A percentile compares a stretch with the other conserved stretches of the same genome.
Conservation (phyloP, 2,888 invertebrate species). For the Marasmarcha lunaedactyla region DNA sequence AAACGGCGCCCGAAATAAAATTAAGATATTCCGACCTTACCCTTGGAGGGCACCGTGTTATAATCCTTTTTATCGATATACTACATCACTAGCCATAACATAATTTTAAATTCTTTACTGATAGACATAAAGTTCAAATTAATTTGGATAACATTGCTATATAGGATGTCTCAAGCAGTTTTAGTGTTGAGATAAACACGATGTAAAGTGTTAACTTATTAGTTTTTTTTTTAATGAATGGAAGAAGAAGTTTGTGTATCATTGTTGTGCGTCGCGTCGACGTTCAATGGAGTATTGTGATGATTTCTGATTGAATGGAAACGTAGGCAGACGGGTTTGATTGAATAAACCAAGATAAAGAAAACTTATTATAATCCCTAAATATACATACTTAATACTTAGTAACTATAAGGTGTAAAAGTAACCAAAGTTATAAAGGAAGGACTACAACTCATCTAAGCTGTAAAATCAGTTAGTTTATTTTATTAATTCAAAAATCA, state of each 20-base stretch:
- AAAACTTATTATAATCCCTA: no score
- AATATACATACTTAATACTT: no score
- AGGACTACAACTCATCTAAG: no score
- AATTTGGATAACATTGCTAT: constrained; percentile 4
- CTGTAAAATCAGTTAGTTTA: no score
- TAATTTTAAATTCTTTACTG: background rate
- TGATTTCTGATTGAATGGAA: background rate
- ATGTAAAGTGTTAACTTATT: constrained; percentile 22
- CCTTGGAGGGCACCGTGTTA: constrained; percentile 26
- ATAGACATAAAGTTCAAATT: background rate
- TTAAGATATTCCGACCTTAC: constrained; percentile 34
- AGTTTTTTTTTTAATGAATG: constrained; percentile 16
- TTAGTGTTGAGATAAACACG: constrained; percentile 24
- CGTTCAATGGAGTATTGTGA: background rate
- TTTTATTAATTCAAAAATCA: no score
- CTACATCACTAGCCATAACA: background rate
- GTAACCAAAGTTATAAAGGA: no score
- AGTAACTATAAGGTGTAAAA: no score
- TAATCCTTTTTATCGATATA: constrained; percentile 33
- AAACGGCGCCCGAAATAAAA: constrained; percentile 32
- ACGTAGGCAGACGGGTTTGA: no score
- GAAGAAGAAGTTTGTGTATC: constrained; percentile 13
- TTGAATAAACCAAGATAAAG: no score
- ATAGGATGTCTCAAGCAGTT: constrained; percentile 22
- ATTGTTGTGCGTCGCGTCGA: constrained; percentile 3